Conservation (phyloP, 2,888 invertebrate genomes). For the Torymus tubicola region DNA sequence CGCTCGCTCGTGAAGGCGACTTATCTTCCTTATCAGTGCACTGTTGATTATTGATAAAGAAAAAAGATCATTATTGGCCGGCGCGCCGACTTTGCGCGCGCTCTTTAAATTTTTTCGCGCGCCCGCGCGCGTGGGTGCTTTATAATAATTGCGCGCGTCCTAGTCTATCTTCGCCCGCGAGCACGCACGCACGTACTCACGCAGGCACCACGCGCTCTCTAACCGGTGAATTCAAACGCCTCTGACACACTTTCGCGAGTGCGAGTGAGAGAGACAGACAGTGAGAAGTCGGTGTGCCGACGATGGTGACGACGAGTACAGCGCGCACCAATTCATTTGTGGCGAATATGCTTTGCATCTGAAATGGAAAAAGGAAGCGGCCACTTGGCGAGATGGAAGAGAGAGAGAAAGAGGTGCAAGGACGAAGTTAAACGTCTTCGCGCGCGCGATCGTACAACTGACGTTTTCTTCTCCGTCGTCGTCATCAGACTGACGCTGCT, state of each 20-base stretch:
- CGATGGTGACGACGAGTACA: neutral
- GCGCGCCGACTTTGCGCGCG: conserved; percentile 5
- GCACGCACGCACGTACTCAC: neutral
- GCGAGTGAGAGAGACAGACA: too few species aligned
- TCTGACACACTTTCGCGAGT: conserved; percentile 60
- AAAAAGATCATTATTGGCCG: conserved; percentile 44
- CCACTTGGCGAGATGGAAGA: conserved; percentile 64
- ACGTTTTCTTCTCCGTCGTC: conserved; percentile 1
- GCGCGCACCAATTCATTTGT: conserved; percentile 37
- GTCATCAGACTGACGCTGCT: too few species aligned
- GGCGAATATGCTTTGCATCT: conserved; percentile 67
- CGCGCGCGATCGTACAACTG: neutral
- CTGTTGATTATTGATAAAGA: conserved; percentile 62
- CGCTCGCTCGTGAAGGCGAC: conserved; percentile 20
- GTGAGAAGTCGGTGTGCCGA: too few species aligned
- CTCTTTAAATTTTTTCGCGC: conserved; percentile 12
- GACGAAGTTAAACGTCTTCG: conserved; percentile 34
- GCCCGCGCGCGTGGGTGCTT: neutral
- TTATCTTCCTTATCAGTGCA: conserved; percentile 72
- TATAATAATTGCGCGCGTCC: too few species aligned
- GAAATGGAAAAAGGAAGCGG: conserved; percentile 70
- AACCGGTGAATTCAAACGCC: conserved; percentile 53
- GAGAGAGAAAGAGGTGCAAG: conserved; percentile 14
- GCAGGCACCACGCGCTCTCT: conserved; percentile 22
- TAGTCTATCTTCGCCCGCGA: too few species aligned